A percentile compares a stretch with the other conserved stretches of the same genome.
These are phyloP conservation scores for Ganaspis sp. DNA, from an alignment of 1,140 invertebrate species.

Conservation along the genomic window DNA sequence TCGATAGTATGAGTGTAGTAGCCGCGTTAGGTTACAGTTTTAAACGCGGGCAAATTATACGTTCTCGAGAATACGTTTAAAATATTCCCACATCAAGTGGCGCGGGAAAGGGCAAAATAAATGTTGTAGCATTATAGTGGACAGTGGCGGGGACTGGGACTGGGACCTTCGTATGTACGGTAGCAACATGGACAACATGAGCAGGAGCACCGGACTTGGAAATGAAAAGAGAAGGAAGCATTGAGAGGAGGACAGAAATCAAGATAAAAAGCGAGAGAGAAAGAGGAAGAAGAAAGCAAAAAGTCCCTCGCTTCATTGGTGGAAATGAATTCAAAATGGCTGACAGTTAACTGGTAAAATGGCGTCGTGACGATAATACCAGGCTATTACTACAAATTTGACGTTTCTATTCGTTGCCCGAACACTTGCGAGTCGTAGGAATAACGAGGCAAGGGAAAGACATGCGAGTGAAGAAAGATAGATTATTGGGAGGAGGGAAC, in stretches of 20 bases:
- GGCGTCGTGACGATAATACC: slow-evolving; percentile 4
- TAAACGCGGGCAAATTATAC: slow-evolving; percentile 72
- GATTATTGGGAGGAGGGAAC: not conserved
- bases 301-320: not conserved
- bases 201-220: not conserved
- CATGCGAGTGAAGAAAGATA: slow-evolving; percentile 3
- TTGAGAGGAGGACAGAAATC: not conserved
- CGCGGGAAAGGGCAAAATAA: slow-evolving; percentile 74
- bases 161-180: slow-evolving; percentile 46
- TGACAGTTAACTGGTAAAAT: slow-evolving; percentile 11
- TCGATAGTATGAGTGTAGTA: slow-evolving; percentile 69
- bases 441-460: not conserved
- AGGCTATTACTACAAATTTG: slow-evolving; percentile 20
- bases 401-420: slow-evolving; percentile 3
- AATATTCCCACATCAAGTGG: slow-evolving; percentile 67
- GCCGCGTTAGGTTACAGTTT: slow-evolving; percentile 75
- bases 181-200: slow-evolving; percentile 34
- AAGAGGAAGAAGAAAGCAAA: not conserved
- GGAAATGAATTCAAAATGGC: slow-evolving; percentile 22
- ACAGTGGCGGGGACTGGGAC: slow-evolving; percentile 54
- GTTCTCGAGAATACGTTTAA: slow-evolving; percentile 65
- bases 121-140: slow-evolving; percentile 71
- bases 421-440: not conserved
- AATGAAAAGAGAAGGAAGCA: not conserved
- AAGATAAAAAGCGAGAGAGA: slow-evolving; percentile 4